Base-by-base conservation (phyloP, 2,113 vertebrate genomes). In the Ptyas mucosa region DNA sequence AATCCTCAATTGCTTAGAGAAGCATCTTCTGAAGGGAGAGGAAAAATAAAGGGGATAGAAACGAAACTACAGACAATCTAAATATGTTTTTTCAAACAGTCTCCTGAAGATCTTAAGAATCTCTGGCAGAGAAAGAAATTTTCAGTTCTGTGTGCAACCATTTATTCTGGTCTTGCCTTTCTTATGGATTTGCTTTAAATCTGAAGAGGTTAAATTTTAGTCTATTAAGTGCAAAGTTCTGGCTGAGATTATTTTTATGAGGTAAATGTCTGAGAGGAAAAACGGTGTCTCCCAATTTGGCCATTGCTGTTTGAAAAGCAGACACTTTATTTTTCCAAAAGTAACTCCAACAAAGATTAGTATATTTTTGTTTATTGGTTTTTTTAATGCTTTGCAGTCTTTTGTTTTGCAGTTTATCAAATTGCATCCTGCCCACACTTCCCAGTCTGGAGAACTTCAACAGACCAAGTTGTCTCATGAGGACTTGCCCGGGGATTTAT, bases 281-380 rank as follows among this genome's bases (percentile, higher is more conserved):
- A 94, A 89, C 26, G 23, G 18, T 89, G 18, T 54, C 21, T 93
- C 46, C 53, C 91, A 91, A 95, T 85, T 53, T 93, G 94, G 92
- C 69, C 95, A 90, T 57, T 94, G 88, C 81, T 69, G 87, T 49
- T 87, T 92, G 95, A 87, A 95, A 91, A 94, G 52, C 93, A 93
- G 43, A 49, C 93, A 49, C 0, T n/a, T 52, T 58, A 91, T 87
- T 75, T 92, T 89, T 95, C 87, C 86, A 89, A 87, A 94, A 12
- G 23, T 15, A 58, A 81, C 12, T 94, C 43, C 6, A 39, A 49
- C 90, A n/a, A 86, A 93, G 94, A 94, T 92, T 55, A 87, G 9
- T 53, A 85, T 92, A 87, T 34, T 95, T 94, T 75, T 91, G 85
- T 89, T 89, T 85, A 85, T 52, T 75, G 5, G 1, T 18, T 81